Percentiles rank a stretch among this genome's conserved stretches.
Conservation (phyloP, 2,113 vertebrate genomes). For the Calonectris borealis region DNA sequence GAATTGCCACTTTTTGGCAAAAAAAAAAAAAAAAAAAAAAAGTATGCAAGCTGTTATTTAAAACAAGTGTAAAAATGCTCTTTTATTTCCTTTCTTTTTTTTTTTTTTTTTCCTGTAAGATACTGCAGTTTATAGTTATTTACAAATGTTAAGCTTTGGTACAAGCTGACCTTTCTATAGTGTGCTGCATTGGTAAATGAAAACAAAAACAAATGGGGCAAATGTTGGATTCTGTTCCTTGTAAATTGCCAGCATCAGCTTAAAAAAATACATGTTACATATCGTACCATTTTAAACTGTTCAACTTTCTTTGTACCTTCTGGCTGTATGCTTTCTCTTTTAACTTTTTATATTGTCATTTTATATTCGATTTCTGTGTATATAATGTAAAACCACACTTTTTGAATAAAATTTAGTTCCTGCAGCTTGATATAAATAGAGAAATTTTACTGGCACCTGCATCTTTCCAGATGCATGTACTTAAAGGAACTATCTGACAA, state of each 20-base stretch:
- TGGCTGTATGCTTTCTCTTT: slow-evolving; percentile 96
- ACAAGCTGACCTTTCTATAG: slow-evolving; percentile 86
- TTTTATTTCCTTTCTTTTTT: slow-evolving; percentile 59
- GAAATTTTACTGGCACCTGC: slow-evolving; percentile 85
- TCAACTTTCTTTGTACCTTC: slow-evolving; percentile 96
- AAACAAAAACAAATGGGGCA: slow-evolving; percentile 77
- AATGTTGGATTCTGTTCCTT: slow-evolving; percentile 81
- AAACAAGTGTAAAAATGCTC: slow-evolving; percentile 76
- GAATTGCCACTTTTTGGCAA: slow-evolving; percentile 72
- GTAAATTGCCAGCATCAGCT: slow-evolving; percentile 92
- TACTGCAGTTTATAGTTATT: slow-evolving; percentile 93
- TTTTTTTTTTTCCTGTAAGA: slow-evolving; percentile 81
- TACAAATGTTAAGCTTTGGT: slow-evolving; percentile 96
- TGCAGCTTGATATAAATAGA: slow-evolving; percentile 92
- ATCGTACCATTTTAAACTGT: slow-evolving; percentile 93
- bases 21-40: slow-evolving; percentile 44
- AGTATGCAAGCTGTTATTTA: slow-evolving; percentile 83
- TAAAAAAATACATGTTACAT: slow-evolving; percentile 90
- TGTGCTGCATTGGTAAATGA: slow-evolving; percentile 84
- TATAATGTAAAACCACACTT: slow-evolving; percentile 94
- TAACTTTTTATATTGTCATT: slow-evolving; percentile 99
- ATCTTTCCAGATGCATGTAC: slow-evolving; percentile 89
- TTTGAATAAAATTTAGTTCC: slow-evolving; percentile 92
- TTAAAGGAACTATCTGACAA: slow-evolving; percentile 84
- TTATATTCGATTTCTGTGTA: slow-evolving; percentile 98